Base-by-base conservation (phyloP, 1,140 invertebrate genomes). In the Eumaeus atala region DNA sequence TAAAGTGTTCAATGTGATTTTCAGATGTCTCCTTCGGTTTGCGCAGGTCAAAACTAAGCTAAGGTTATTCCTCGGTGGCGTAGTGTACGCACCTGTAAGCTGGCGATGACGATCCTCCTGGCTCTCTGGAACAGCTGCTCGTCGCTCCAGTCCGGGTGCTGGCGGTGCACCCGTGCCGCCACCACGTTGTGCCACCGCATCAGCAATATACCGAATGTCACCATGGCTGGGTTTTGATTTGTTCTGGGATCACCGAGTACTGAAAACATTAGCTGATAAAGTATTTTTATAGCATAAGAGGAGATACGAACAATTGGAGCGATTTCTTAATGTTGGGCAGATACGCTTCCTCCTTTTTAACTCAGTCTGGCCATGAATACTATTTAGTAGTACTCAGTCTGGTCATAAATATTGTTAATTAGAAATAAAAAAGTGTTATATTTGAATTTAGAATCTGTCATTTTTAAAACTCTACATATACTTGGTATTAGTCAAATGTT, bases 101-200 rank as follows among this genome's bases (percentile, higher is more conserved):
- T 95, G 17, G 97, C 97, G 48, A 98, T 94, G 17, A 99, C 96
- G 67, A 94, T 92, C 62, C 97, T 90, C 47, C 98, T 88, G 0
- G 97, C 91, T 59, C 92, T 90, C 76, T 98, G 96, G 81, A 99
- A 99, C 11, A 99, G 88, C 62, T 98, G 95, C 79, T 99, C 97
- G 70, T 98, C 97, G 5, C 92, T 92, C 96, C 96, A 97, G 48
- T 93, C 90, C 0, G 96, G 94, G 88, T 98, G 91, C 58, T 94
- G 84, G 34, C 88, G 84, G 67, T 95, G 92, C 0, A 98, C 91
- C 9, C 93, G 87, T 0, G 87, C 87, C 0, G 97, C 98, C 1
- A 98, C 87, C 0, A 94, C 91, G 78, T 99, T 99, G 82, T 99
- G 98, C 94, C 96, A 99, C 1, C 97, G 92, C 78, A 97, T 95